Conservation (phyloP, 2,113 vertebrate species). For the Embiotoca jacksoni region DNA sequence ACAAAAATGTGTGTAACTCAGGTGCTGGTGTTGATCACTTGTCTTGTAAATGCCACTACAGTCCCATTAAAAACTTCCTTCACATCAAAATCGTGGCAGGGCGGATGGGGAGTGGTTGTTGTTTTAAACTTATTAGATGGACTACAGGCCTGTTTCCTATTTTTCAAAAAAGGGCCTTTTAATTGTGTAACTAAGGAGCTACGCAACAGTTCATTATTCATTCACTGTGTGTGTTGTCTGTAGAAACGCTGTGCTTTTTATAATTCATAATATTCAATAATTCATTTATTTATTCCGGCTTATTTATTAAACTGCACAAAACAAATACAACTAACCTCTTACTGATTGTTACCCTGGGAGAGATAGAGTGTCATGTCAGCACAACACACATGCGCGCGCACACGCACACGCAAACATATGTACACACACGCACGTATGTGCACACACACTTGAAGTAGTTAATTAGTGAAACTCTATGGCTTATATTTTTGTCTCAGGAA, state of each 20-base stretch:
- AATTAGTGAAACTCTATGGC: slow-evolving; percentile 68
- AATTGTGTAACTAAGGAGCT: slow-evolving; percentile 34
- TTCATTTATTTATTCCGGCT: slow-evolving; percentile 68
- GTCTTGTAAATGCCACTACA: not conserved
- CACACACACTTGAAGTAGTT: slow-evolving; percentile 33
- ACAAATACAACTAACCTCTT: slow-evolving; percentile 71
- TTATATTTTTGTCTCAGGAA: slow-evolving; percentile 78
- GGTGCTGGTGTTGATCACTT: too few species aligned
- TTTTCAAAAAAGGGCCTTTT: slow-evolving; percentile 24
- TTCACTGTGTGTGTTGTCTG: slow-evolving; percentile 42
- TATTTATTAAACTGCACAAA: slow-evolving; percentile 70
- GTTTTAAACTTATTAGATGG: not conserved
- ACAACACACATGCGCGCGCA: slow-evolving; percentile 5
- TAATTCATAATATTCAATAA: slow-evolving; percentile 70
- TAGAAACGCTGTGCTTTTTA: slow-evolving; percentile 47
- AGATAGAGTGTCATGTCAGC: slow-evolving; percentile 17
- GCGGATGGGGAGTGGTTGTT: not conserved
- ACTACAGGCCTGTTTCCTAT: slow-evolving; percentile 11
- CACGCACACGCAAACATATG: slow-evolving; percentile 4
- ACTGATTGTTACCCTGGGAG: slow-evolving; percentile 69
- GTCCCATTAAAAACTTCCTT: not conserved
- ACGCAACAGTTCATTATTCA: slow-evolving; percentile 56
- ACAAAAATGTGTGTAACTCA: too few species aligned
- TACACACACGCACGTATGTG: not conserved
- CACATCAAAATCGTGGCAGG: not conserved